Evolutionary conservation across 2,797 vertebrate species (phyloP), one percentile per base, ranked within the genome.

Genomic region (Kryptopterus vitreolus): DNA sequence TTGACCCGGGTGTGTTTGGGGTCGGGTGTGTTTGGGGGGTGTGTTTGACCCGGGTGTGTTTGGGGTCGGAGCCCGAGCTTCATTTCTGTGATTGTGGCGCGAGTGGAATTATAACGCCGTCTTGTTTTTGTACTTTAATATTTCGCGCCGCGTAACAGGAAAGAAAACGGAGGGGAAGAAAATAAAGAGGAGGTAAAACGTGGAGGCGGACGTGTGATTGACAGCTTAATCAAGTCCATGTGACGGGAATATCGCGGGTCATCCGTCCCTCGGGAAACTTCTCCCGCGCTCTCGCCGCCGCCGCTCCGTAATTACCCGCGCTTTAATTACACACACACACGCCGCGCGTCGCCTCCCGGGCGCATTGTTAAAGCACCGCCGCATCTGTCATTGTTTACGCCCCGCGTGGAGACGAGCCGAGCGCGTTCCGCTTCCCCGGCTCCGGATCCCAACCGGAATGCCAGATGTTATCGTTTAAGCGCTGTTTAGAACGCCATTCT

Each of bases 331-430:
- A 85, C 81, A 77, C 76, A 77, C 26, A 24, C 29, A 26, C n/a
- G n/a, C 52, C 26, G 63, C 11, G 13, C 63, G 58, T 69, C 61
- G 69, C 80, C 82, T n/a, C 75, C 77, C 24, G 31, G 75, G 82
- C 35, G 71, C 69, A 81, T 82, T 84, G 80, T 84, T 84, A 84
- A 86, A 86, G 58, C 82, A 76, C 33, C 43, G 43, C 46, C 77
- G 62, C 85, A 86, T 84, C 80, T 86, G 85, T 82, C 80, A 78
- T 66, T 83, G 82, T 82, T 86, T 78, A 84, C 79, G 31, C 78
- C 63, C 65, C 20, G 46, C 63, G 65, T 80, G 65, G 77, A 77
- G 80, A 80, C 78, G 83, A 82, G 74, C 77, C 73, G 71, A 77
- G 55, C 50, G 72, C 62, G 53, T 20, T 66, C 65, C n/a, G 76